Percentiles rank a stretch among this genome's conserved stretches.
These are phyloP conservation scores for Cheiracanthium punctorium DNA, from an alignment of 2,888 invertebrate species.

Conservation along the genomic window DNA sequence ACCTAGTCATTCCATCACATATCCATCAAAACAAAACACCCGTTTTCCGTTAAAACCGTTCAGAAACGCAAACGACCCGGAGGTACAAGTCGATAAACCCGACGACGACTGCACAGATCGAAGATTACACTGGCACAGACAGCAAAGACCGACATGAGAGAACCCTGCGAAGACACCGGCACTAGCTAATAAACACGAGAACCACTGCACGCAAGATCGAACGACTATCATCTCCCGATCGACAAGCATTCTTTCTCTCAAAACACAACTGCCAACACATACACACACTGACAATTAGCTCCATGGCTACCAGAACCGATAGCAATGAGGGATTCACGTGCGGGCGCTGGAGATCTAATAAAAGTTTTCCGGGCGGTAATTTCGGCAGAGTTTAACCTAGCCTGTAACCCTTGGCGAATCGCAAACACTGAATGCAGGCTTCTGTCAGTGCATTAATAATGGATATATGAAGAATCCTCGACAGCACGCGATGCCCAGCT, in stretches of 20 bases:
- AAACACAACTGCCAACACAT: slow-evolving; percentile 21
- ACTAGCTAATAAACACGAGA: slow-evolving; percentile 43
- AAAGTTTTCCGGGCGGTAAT: slow-evolving; percentile 38
- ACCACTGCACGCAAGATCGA: slow-evolving; percentile 51
- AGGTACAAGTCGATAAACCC: slow-evolving; percentile 48
- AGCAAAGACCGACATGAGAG: slow-evolving; percentile 40
- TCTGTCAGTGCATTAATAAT: slow-evolving; percentile 53
- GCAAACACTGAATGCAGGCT: slow-evolving; percentile 47
- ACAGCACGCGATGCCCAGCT: slow-evolving; percentile 38
- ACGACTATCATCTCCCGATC: slow-evolving; percentile 43
- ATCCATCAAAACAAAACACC: slow-evolving; percentile 51
- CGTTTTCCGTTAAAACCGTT: slow-evolving; percentile 56
- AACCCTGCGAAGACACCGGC: slow-evolving; percentile 11
- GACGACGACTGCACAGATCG: slow-evolving; percentile 17
- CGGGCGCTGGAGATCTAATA: slow-evolving; percentile 41
- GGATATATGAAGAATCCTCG: slow-evolving; percentile 36
- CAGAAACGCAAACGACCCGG: slow-evolving; percentile 19
- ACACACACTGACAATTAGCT: slow-evolving; percentile 54
- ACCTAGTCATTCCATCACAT: slow-evolving; percentile 18
- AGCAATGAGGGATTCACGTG: slow-evolving; percentile 66
- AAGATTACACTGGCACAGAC: slow-evolving; percentile 17
- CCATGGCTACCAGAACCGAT: slow-evolving; percentile 45
- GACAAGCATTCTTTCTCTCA: slow-evolving; percentile 35
- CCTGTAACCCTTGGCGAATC: slow-evolving; percentile 60
- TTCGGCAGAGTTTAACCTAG: slow-evolving; percentile 41